Evolutionary conservation across 1,140 invertebrate species (phyloP).

Genomic region (Lerema accius): DNA sequence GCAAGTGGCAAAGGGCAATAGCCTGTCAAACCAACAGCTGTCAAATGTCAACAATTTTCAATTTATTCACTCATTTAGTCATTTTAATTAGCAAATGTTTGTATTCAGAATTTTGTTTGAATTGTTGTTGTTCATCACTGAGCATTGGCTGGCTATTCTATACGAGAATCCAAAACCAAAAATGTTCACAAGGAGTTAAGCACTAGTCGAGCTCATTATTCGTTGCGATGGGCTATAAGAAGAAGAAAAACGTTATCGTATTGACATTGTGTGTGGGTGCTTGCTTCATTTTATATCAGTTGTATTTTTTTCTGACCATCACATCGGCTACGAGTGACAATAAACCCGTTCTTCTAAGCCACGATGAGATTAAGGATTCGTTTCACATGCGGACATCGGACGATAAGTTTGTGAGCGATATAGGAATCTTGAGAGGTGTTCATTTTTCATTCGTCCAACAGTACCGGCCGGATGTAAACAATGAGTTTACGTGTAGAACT

Average conservation of each 20-base stretch:
- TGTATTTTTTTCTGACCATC: constrained; percentile 72
- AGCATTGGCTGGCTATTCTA: not conserved
- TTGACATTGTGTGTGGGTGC: constrained; percentile 56
- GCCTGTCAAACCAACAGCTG: no score
- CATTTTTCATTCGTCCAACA: constrained; percentile 53
- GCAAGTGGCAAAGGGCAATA: no score
- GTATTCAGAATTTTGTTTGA: not conserved
- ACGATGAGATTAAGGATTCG: constrained; percentile 46
- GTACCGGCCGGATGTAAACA: constrained; percentile 62
- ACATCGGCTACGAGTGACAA: constrained; percentile 53
- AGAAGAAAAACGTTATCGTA: constrained; percentile 69
- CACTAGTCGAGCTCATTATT: not conserved
- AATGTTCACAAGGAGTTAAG: not conserved
- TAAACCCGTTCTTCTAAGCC: constrained; percentile 52
- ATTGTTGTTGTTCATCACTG: not conserved
- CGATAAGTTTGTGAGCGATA: constrained; percentile 67
- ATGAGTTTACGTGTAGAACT: constrained; percentile 65
- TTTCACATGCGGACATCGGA: constrained; percentile 57
- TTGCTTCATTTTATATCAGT: constrained; percentile 69
- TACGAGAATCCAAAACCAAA: not conserved
- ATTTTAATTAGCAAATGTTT: no score
- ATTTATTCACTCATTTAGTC: no score
- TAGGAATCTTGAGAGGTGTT: constrained; percentile 67
- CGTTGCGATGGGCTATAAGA: constrained; percentile 56
- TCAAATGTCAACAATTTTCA: no score